A percentile compares a stretch with the other conserved stretches of the same genome.
phyloP scores from a whole-genome alignment of 2,888 invertebrate genomes.

The Ochropleura plecta region DNA sequence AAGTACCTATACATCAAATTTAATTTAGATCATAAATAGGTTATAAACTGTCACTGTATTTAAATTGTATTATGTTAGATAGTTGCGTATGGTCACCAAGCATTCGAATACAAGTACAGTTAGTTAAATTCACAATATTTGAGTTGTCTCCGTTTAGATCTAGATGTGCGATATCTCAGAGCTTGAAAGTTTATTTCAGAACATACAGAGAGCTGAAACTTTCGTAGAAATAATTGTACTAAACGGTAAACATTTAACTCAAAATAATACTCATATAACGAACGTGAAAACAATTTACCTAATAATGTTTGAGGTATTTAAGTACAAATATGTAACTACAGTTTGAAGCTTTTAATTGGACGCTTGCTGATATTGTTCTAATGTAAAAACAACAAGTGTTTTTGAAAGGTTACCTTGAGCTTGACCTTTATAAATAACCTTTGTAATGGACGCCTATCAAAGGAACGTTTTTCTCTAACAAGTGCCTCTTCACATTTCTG shows the following conservation, averaged over 20 bases:
- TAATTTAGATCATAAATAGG: too few species aligned
- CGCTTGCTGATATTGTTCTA: not conserved
- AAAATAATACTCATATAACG: not conserved
- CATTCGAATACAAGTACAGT: too few species aligned
- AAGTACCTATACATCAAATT: too few species aligned
- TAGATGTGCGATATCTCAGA: not conserved
- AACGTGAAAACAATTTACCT: not conserved
- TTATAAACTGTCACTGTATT: too few species aligned
- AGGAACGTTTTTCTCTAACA: constrained; percentile 9
- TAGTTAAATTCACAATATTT: too few species aligned
- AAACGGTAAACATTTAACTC: not conserved
- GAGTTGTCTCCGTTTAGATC: too few species aligned
- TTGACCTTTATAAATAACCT: constrained; percentile 15
- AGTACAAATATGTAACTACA: not conserved
- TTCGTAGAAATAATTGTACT: constrained; percentile 11
- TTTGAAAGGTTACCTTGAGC: constrained; percentile 26
- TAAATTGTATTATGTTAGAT: too few species aligned
- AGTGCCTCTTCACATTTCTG: constrained; percentile 9
- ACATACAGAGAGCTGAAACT: constrained; percentile 22
- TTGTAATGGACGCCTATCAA: constrained; percentile 1
- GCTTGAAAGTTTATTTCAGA: constrained; percentile 2
- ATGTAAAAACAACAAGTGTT: constrained; percentile 21
- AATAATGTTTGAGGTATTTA: constrained; percentile 6
- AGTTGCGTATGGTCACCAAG: too few species aligned
- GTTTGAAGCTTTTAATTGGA: constrained; percentile 15